Base-by-base conservation (phyloP, 2,888 invertebrate species). In the Ophonus ardosiacus region DNA sequence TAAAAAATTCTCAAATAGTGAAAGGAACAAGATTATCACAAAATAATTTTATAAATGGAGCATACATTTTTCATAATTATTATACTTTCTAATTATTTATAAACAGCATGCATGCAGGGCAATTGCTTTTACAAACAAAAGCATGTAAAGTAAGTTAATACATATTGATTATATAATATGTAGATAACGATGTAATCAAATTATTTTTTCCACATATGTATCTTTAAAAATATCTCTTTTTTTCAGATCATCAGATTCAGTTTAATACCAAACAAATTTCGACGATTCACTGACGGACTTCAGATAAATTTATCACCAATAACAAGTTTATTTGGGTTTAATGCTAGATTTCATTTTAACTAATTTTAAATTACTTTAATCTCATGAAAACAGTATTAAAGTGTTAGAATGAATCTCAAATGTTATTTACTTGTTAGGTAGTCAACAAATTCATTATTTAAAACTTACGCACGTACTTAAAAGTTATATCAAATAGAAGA, bases 181-280 rank as follows among this genome's bases (percentile, higher is more conserved):
- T 31, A 31, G 6, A 31, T 31, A 31, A 31, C 3, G 31, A 31
- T 21, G 21, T 21, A 2, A 21, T 31, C 31, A 31, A 6, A 31
- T 31, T 31, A 31, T 13, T 51, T 51, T 51, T 51, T 51, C 43
- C 10, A 51, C 13, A 10, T 10, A 51, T 5, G 31, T 31, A 31
- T 31, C 6, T 51, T 51, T 51, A 51, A 51, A 51, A 51, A 51
- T 51, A 31, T 65, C 13, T 38, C 38, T 31, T 68, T 74, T 40
- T 84, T 84, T 63, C 84, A 84, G 84, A 61, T 84, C 59, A 43
- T 84, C 31, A 63, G 43, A 31, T 78, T 78, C 43, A 84, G 78
- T 65, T 76, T 84, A 84, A 21, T 84, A n/a, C 84, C 84, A 6
- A 21, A 84, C 13, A 61, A 59, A 63, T 2, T 84, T 17, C 61